Conservation (phyloP, 2,888 invertebrate species). For the Drosophila eohydei region DNA sequence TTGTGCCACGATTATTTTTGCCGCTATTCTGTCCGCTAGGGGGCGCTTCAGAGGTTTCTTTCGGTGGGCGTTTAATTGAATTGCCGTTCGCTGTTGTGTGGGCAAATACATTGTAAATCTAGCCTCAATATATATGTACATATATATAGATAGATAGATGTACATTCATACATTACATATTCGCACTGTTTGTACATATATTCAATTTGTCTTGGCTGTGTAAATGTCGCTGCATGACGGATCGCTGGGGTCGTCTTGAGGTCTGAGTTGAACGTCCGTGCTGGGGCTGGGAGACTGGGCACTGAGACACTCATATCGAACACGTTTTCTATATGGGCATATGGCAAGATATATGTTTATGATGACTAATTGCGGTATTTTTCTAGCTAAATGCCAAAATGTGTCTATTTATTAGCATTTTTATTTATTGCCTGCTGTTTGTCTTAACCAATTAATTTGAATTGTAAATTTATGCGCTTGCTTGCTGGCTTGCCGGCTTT, state of each 20-base stretch:
- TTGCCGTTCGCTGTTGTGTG: slow-evolving; percentile 66
- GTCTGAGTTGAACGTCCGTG: slow-evolving; percentile 70
- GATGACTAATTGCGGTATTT: slow-evolving; percentile 74
- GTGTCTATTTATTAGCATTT: slow-evolving; percentile 64
- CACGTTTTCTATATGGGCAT: slow-evolving; percentile 9
- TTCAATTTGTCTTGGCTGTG: slow-evolving; percentile 72
- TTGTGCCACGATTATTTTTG: slow-evolving; percentile 71
- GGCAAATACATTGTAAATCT: slow-evolving; percentile 71
- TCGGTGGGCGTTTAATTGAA: slow-evolving; percentile 80
- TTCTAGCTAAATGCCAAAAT: slow-evolving; percentile 72
- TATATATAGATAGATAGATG: background rate
- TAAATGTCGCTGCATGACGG: slow-evolving; percentile 76
- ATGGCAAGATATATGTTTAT: slow-evolving; percentile 40
- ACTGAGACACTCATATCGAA: slow-evolving; percentile 5
- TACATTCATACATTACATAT: slow-evolving; percentile 27
- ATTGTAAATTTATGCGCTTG: slow-evolving; percentile 61
- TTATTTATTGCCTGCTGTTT: slow-evolving; percentile 50
- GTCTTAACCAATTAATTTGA: slow-evolving; percentile 69
- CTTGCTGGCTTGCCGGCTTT: slow-evolving; percentile 21
- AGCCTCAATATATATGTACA: slow-evolving; percentile 19
- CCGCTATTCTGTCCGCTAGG: slow-evolving; percentile 38
- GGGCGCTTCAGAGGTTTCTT: slow-evolving; percentile 68
- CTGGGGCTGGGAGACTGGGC: slow-evolving; percentile 22
- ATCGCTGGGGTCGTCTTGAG: slow-evolving; percentile 69
- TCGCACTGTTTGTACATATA: slow-evolving; percentile 20